These are phyloP conservation scores for Pheucticus melanocephalus DNA, from an alignment of 2,113 vertebrate genomes.

Conservation along the genomic window DNA sequence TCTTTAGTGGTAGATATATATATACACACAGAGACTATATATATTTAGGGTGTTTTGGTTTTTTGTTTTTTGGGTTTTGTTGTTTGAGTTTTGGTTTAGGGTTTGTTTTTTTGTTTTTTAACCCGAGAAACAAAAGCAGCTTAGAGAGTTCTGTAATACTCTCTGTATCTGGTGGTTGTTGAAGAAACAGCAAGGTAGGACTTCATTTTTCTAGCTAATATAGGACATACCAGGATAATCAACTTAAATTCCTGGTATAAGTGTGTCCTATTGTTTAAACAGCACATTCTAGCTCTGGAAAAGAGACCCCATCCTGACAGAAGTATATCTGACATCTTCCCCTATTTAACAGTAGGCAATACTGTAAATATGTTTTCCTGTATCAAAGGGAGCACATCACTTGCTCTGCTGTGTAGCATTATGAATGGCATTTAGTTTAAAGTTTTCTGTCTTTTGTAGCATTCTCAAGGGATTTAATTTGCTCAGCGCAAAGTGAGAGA, in stretches of 20 bases:
- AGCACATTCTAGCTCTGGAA: not conserved
- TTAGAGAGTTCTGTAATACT: not conserved
- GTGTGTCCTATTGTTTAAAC: not conserved
- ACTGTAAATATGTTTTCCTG: conserved; percentile 50
- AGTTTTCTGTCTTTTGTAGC: conserved; percentile 60
- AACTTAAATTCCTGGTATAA: not conserved
- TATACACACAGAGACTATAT: no score
- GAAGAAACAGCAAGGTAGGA: not conserved
- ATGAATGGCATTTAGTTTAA: conserved; percentile 69
- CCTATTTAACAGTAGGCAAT: conserved; percentile 59
- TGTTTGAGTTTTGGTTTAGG: not conserved
- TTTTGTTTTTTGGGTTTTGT: not conserved
- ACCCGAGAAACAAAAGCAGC: not conserved
- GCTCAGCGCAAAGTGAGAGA: conserved; percentile 44
- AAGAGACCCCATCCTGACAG: conserved; percentile 19
- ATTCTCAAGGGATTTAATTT: conserved; percentile 70
- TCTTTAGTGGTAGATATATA: no score
- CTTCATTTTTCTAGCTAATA: not conserved
- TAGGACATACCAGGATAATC: not conserved
- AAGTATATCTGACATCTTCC: conserved; percentile 53
- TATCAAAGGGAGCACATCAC: conserved; percentile 60
- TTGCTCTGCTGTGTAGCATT: conserved; percentile 50
- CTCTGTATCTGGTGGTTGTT: not conserved
- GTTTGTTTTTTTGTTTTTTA: not conserved
- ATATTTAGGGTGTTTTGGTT: not conserved